Evolutionary conservation across 2,113 vertebrate species (phyloP), one percentile per base, ranked within the genome.

Genomic region (Brachionichthys hirsutus): DNA sequence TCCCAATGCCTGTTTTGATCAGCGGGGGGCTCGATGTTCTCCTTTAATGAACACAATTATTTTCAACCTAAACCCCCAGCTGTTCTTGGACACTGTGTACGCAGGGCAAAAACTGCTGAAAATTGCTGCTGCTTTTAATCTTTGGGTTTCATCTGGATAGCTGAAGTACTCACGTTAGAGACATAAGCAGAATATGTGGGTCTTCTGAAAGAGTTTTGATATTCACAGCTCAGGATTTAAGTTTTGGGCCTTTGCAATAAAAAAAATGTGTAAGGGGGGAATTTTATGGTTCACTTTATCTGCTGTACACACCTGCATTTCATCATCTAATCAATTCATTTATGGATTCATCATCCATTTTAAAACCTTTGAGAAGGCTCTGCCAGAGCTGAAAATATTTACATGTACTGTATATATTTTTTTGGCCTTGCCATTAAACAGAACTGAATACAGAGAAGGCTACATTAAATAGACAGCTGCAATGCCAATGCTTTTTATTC

Each of bases 1-100:
- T 54, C 54, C 52, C 52, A 52, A 55, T 74, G 63, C 48, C 19
- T 46, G 44, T 65, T 71, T 66, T 80, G 74, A 76, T 73, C 65
- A 76, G 60, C 3, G 5, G 59, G 48, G n/a, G 48, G 41, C 36
- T 35, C 18, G 22, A 50, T 72, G 60, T 52, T n/a, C 24, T 19
- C 30, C 9, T 11, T 70, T 70, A 67, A 79, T 76, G 53, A 68
- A 52, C 41, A 54, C 56, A 70, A 62, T 70, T 73, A 54, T 49
- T 76, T 63, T 53, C 46, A 55, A 52, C 38, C 30, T 30, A 44
- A 43, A 57, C 20, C 54, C 49, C 43, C 3, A 51, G 48, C 18
- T 47, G 40, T n/a, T n/a, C n/a, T n/a, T n/a, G n/a, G n/a, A n/a
- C n/a, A n/a, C n/a, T n/a, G n/a, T n/a, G n/a, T n/a, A n/a, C n/a